Evolutionary conservation across 2,888 invertebrate species (phyloP).

Genomic region (Drosophila greeni): DNA sequence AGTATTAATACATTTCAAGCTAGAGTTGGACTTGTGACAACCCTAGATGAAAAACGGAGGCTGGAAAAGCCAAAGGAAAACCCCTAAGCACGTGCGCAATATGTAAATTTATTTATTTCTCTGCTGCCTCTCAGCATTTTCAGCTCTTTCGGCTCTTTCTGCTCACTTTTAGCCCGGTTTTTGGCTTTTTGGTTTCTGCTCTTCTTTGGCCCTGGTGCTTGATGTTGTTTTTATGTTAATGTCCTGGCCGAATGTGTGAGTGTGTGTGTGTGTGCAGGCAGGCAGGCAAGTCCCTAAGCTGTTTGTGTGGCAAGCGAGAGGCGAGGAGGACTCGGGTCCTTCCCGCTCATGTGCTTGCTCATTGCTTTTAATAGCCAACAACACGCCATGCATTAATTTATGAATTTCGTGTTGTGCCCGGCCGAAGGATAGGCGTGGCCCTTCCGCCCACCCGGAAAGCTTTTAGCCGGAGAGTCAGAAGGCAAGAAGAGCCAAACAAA

Average conservation of each 20-base stretch:
- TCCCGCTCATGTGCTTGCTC: constrained; percentile 68
- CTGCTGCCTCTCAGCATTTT: constrained; percentile 17
- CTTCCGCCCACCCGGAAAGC: constrained; percentile 38
- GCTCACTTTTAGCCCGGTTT: constrained; percentile 22
- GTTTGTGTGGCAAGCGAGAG: constrained; percentile 27
- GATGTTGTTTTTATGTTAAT: constrained; percentile 67
- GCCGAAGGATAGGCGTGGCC: constrained; percentile 18
- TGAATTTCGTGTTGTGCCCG: constrained; percentile 57
- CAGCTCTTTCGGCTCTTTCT: constrained; percentile 19
- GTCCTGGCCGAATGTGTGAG: constrained; percentile 31
- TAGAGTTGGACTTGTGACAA: not conserved
- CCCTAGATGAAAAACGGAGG: constrained; percentile 11
- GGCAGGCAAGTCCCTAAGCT: constrained; percentile 57
- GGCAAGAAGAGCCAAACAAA: constrained; percentile 17
- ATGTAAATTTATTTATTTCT: constrained; percentile 61
- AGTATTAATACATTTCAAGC: not conserved
- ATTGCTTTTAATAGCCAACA: constrained; percentile 74
- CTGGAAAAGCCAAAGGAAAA: constrained; percentile 14
- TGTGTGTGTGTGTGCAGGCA: constrained; percentile 16
- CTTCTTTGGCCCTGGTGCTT: constrained; percentile 51
- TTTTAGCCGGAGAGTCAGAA: constrained; percentile 24
- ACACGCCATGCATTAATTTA: constrained; percentile 73
- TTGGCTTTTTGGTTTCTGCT: constrained; percentile 41
- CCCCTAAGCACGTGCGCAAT: constrained; percentile 66
- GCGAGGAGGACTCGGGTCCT: constrained; percentile 11